Percentiles rank a stretch among this genome's conserved stretches.
Evolutionary conservation across 2,797 vertebrate genomes (phyloP).

Genomic region (Eidolon dupreanum): DNA sequence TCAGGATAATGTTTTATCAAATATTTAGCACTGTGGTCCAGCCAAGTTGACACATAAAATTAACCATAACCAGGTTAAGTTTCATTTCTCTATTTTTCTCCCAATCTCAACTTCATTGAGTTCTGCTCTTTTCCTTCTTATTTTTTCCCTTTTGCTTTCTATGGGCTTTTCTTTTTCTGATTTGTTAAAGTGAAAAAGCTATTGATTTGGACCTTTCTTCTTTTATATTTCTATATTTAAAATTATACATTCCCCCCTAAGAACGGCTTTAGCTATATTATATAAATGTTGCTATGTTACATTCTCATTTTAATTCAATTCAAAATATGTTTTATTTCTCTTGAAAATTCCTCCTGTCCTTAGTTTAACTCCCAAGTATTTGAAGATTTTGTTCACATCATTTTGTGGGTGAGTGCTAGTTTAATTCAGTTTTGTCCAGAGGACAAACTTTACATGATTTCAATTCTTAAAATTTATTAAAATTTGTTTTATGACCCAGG

Average conservation of each 20-base stretch:
- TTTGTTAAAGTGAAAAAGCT: neutral
- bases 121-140: neutral
- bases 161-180: neutral
- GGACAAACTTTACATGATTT: neutral
- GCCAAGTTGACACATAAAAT: neutral
- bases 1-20: neutral
- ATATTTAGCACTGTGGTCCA: neutral
- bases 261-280: neutral
- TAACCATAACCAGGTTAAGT: neutral
- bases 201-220: neutral
- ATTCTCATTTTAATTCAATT: constrained; percentile 10
- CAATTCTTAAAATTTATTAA: neutral
- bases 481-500: neutral
- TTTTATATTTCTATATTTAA: neutral
- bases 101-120: neutral
- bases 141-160: neutral
- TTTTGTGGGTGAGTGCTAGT: neutral
- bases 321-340: neutral
- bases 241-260: neutral
- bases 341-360: neutral
- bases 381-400: neutral
- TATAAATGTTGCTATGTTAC: neutral
- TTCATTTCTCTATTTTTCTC: neutral
- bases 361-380: neutral
- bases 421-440: neutral